These are phyloP conservation scores for Musca vetustissima DNA, from an alignment of 1,140 invertebrate species.

Conservation along the genomic window DNA sequence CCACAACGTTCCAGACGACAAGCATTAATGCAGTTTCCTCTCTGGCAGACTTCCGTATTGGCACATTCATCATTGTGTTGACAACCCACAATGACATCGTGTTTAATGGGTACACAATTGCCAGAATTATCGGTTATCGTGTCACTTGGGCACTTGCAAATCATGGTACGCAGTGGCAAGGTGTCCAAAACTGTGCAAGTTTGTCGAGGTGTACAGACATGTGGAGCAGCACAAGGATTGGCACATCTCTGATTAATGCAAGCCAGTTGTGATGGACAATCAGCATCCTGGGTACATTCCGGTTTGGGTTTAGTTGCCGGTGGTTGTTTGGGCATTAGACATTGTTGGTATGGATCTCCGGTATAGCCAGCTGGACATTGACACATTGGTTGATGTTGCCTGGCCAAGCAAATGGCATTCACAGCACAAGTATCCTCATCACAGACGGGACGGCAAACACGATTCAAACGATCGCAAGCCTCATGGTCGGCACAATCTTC, in stretches of 20 bases:
- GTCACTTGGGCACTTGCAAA: conserved; percentile 79
- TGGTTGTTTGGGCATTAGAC: conserved; percentile 58
- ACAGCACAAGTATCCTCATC: conserved; percentile 74
- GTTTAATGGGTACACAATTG: conserved; percentile 63
- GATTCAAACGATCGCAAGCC: conserved; percentile 80
- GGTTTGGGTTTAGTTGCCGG: conserved; percentile 51
- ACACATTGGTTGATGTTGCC: conserved; percentile 77
- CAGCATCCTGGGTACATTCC: conserved; percentile 73
- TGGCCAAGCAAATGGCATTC: conserved; percentile 72
- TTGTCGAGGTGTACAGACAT: conserved; percentile 73
- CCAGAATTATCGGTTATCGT: conserved; percentile 66
- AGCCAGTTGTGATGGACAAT: conserved; percentile 72
- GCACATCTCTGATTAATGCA: conserved; percentile 77
- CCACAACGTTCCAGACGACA: conserved; percentile 79
- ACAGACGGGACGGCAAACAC: conserved; percentile 81
- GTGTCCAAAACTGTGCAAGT: conserved; percentile 78
- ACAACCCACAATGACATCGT: conserved; percentile 54
- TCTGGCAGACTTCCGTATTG: conserved; percentile 70
- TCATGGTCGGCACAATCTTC: conserved; percentile 86
- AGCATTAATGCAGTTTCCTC: conserved; percentile 76
- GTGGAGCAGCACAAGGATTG: conserved; percentile 71
- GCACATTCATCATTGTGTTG: conserved; percentile 71
- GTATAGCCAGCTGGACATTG: conserved; percentile 70
- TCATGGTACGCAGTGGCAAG: conserved; percentile 74
- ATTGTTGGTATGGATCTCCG: conserved; percentile 80